phyloP scores from a whole-genome alignment of 1,140 invertebrate genomes.

The Phymorhynchus buccinoides region DNA sequence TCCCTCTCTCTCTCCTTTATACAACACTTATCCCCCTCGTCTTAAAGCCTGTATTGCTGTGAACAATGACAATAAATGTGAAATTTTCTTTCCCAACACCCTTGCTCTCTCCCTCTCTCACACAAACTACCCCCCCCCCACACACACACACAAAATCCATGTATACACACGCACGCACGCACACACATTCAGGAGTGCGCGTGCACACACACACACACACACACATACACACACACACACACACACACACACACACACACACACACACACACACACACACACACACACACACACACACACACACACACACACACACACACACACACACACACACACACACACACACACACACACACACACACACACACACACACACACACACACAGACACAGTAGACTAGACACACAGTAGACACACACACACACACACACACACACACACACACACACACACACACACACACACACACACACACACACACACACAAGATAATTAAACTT shows the following conservation, averaged over 20 bases:
- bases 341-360: background rate
- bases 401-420: too few species aligned
- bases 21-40: too few species aligned
- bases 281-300: too few species aligned
- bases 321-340: background rate
- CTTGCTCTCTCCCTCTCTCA: background rate
- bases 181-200: too few species aligned
- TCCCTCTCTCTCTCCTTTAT: too few species aligned
- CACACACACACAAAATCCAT: background rate
- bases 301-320: background rate
- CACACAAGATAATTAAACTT: background rate
- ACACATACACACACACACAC: background rate
- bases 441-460: constrained; percentile 10
- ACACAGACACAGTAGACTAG: background rate
- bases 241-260: constrained; percentile 1
- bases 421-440: background rate
- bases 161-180: too few species aligned
- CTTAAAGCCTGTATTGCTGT: too few species aligned
- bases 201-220: background rate
- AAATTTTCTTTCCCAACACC: background rate
- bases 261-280: constrained; percentile 15
- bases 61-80: background rate
- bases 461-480: constrained; percentile 12
- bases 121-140: background rate
- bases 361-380: background rate